Percentiles rank a stretch among this genome's conserved stretches.
These are phyloP conservation scores for Myotis davidii DNA, from an alignment of 2,113 vertebrate species.

Conservation along the genomic window DNA sequence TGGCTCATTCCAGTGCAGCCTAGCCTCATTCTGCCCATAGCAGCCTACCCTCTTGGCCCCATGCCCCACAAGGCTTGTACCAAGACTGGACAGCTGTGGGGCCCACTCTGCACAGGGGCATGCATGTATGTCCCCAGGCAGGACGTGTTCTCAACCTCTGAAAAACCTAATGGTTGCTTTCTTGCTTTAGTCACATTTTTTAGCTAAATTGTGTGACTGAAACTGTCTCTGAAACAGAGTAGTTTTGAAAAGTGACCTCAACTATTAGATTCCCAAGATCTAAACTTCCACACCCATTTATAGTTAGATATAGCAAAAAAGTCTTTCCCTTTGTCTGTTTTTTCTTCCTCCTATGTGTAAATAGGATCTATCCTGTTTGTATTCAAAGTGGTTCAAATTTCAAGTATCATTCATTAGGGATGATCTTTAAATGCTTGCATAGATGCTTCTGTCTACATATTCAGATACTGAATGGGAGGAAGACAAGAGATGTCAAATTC, in stretches of 20 bases:
- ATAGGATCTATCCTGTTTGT: neutral
- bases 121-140: neutral
- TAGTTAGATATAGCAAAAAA: neutral
- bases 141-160: constrained; percentile 12
- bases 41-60: neutral
- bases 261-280: constrained; percentile 19
- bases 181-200: constrained; percentile 52
- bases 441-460: constrained; percentile 4
- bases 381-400: constrained; percentile 23
- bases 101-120: neutral
- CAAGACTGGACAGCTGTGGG: constrained; percentile 66
- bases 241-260: constrained; percentile 61
- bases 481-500: neutral
- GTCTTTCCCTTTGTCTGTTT: neutral
- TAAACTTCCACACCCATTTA: neutral
- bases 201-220: constrained; percentile 27
- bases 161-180: constrained; percentile 47
- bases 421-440: neutral
- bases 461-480: constrained; percentile 1
- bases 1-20: constrained; percentile 69
- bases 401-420: neutral
- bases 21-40: constrained; percentile 74
- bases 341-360: neutral
- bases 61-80: neutral
- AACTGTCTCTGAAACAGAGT: constrained; percentile 40